Evolutionary conservation across 2,113 vertebrate genomes (phyloP).

Genomic region (Struthidea cinerea): DNA sequence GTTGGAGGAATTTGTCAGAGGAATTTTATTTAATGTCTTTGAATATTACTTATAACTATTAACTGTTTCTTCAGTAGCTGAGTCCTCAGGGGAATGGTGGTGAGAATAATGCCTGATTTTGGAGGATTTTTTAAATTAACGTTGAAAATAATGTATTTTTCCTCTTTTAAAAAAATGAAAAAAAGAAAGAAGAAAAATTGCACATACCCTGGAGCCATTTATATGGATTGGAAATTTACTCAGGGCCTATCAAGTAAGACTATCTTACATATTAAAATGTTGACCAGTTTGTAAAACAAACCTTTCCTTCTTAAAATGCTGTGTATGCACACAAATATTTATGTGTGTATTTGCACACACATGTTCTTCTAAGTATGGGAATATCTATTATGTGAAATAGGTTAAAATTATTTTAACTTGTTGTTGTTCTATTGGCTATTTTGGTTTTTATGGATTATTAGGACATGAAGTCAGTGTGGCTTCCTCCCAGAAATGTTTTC

Average conservation of each 20-base stretch:
- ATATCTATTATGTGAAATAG: not conserved
- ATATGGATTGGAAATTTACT: not conserved
- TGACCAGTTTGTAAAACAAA: not conserved
- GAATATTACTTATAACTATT: not conserved
- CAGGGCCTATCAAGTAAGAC: not conserved
- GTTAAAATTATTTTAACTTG: not conserved
- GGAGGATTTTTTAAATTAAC: not conserved
- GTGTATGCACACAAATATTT: not conserved
- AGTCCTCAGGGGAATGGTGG: not conserved
- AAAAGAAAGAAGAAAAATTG: not conserved
- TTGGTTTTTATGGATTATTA: not conserved
- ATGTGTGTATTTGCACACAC: not conserved
- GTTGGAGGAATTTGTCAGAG: not conserved
- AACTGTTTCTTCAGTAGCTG: not conserved
- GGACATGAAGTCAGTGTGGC: not conserved
- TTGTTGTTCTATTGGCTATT: not conserved
- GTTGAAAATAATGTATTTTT: not conserved
- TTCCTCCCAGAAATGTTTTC: not conserved
- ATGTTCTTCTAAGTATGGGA: not conserved
- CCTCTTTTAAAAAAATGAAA: not conserved
- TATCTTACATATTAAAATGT: not conserved
- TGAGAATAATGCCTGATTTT: not conserved
- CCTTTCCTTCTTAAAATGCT: not conserved
- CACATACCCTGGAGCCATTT: not conserved
- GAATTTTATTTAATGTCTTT: not conserved